phyloP scores from a whole-genome alignment of 2,797 vertebrate genomes.

The Enteromius radiatus region DNA sequence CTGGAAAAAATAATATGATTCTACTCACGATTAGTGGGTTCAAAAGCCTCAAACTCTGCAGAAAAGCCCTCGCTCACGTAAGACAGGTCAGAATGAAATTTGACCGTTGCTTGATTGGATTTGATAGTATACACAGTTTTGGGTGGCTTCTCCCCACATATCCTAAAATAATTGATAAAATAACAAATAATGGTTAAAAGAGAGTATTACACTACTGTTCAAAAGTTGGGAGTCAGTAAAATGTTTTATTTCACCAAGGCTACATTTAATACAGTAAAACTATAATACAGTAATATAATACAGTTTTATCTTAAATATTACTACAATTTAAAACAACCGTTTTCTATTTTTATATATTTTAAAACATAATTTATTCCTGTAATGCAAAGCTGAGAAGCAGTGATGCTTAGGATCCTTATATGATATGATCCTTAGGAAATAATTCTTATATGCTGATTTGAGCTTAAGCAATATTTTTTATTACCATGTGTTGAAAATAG shows the following conservation, averaged over 20 bases:
- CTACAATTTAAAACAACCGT: background rate
- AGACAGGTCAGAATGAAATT: conserved; percentile 84
- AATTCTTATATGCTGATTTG: background rate
- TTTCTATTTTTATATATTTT: background rate
- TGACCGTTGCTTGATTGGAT: conserved; percentile 76
- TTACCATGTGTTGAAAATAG: background rate
- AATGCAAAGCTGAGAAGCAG: background rate
- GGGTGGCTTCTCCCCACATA: conserved; percentile 79
- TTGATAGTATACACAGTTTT: conserved; percentile 73
- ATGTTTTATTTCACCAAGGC: background rate
- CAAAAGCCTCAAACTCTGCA: conserved; percentile 83
- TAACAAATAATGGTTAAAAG: background rate
- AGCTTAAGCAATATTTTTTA: background rate
- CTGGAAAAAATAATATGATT: background rate
- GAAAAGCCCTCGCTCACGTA: conserved; percentile 85
- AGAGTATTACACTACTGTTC: background rate
- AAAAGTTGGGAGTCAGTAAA: background rate
- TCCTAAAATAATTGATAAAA: conserved; percentile 70
- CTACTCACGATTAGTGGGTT: conserved; percentile 85
- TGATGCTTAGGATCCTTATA: too few relatives aligned
- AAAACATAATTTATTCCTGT: background rate
- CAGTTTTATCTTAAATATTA: background rate
- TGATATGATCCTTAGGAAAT: background rate
- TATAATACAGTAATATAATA: too few relatives aligned
- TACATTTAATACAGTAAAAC: background rate